These are phyloP conservation scores for Trichopoda pennipes DNA, from an alignment of 2,888 invertebrate genomes.

Conservation along the genomic window DNA sequence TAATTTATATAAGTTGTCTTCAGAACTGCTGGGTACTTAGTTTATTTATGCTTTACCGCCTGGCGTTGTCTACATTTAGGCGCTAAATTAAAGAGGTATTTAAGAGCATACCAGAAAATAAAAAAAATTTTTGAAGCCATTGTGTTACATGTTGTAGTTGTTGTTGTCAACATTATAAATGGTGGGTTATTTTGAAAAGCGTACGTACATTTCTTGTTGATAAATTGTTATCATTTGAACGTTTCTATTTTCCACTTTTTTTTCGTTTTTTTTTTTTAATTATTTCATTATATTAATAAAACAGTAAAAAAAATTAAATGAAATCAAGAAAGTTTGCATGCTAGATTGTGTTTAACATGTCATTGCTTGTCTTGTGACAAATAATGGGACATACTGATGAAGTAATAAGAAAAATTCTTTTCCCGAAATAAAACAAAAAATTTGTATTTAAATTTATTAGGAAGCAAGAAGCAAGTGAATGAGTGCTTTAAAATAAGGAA, in stretches of 20 bases:
- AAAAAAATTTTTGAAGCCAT: slow-evolving; percentile 43
- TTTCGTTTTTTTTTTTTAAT: slow-evolving; percentile 65
- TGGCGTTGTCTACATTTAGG: slow-evolving; percentile 58
- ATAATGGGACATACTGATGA: slow-evolving; percentile 32
- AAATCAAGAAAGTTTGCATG: slow-evolving; percentile 37
- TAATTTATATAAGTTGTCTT: not conserved
- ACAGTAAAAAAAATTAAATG: not conserved
- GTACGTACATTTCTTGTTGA: slow-evolving; percentile 75
- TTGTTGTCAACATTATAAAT: slow-evolving; percentile 50
- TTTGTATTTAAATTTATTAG: slow-evolving; percentile 4
- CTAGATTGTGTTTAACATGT: slow-evolving; percentile 56
- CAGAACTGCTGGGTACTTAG: not conserved
- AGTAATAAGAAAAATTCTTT: slow-evolving; percentile 39
- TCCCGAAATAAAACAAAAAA: not conserved
- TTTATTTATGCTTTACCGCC: not conserved
- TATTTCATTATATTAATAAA: slow-evolving; percentile 75
- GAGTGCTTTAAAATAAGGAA: not conserved
- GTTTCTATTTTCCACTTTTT: slow-evolving; percentile 44
- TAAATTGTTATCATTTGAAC: slow-evolving; percentile 80
- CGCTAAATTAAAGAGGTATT: slow-evolving; percentile 62
- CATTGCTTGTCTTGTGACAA: slow-evolving; percentile 51
- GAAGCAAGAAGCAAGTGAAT: not conserved
- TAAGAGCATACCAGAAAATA: slow-evolving; percentile 51
- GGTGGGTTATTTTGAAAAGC: slow-evolving; percentile 51
- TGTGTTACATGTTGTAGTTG: slow-evolving; percentile 30